These are phyloP conservation scores for Garrulus glandarius DNA, from an alignment of 2,797 vertebrate species.

Conservation along the genomic window DNA sequence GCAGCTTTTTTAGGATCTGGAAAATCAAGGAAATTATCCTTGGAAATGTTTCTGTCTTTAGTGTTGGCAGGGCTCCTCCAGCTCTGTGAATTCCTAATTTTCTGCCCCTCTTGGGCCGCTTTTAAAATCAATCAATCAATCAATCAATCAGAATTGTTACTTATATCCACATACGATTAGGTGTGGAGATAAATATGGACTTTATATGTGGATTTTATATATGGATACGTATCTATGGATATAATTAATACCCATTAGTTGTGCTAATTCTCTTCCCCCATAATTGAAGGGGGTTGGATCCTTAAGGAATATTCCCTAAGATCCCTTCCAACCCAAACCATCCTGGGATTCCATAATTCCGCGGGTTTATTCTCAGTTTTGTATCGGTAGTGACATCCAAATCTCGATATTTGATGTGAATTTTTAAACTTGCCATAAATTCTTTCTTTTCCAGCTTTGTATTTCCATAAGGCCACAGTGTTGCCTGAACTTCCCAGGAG, in stretches of 20 bases:
- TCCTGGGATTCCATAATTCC: not conserved
- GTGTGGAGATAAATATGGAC: not conserved
- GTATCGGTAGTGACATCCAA: rapidly evolving
- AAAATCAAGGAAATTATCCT: not conserved
- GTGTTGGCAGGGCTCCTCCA: not conserved
- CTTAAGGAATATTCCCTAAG: not conserved
- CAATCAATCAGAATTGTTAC: not conserved
- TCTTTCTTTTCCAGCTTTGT: not conserved
- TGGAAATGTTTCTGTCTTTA: rapidly evolving
- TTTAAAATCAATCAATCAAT: not conserved
- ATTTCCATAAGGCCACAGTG: rapidly evolving
- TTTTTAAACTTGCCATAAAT: not conserved
- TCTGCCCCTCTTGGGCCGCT: not conserved
- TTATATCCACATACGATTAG: not conserved
- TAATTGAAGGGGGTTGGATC: not conserved
- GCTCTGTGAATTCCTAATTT: not conserved
- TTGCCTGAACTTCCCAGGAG: not conserved
- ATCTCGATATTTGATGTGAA: too few relatives aligned
- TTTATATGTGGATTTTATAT: too few relatives aligned
- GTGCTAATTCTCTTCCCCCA: not conserved
- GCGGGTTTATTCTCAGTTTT: rapidly evolving
- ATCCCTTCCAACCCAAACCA: not conserved
- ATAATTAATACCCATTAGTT: not conserved
- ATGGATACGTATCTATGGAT: too few relatives aligned
- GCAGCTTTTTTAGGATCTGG: not conserved